Conservation (phyloP, 2,888 invertebrate genomes). For the Palloptera scutellata region DNA sequence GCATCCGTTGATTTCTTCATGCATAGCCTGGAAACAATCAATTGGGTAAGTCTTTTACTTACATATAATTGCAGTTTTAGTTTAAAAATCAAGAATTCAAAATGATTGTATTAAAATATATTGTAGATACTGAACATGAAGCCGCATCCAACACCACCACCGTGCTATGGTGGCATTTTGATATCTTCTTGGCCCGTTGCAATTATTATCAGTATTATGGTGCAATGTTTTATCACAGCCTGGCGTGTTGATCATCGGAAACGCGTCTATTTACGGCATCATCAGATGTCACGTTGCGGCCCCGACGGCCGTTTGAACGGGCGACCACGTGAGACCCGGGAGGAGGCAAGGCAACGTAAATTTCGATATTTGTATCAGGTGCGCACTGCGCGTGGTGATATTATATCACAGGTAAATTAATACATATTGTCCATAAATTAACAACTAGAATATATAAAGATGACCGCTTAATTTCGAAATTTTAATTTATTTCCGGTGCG, state of each 20-base stretch:
- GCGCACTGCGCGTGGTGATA: slow-evolving; percentile 87
- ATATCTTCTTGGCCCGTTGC: slow-evolving; percentile 63
- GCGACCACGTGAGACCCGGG: slow-evolving; percentile 77
- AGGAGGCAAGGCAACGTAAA: slow-evolving; percentile 82
- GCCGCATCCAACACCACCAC: slow-evolving; percentile 62
- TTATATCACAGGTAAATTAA: slow-evolving; percentile 79
- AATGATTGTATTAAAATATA: slow-evolving; percentile 5
- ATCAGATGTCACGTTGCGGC: slow-evolving; percentile 44
- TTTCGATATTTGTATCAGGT: slow-evolving; percentile 90
- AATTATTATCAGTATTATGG: slow-evolving; percentile 62
- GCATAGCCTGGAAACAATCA: slow-evolving; percentile 61
- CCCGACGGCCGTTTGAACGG: slow-evolving; percentile 56
- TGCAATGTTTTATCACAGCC: slow-evolving; percentile 64
- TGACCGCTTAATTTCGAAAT: not conserved
- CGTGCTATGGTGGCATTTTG: slow-evolving; percentile 63
- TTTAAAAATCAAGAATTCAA: too few species aligned
- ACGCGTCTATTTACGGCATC: slow-evolving; percentile 56
- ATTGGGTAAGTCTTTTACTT: slow-evolving; percentile 53
- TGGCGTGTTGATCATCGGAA: slow-evolving; percentile 64
- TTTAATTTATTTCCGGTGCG: slow-evolving; percentile 39
- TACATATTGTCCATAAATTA: not conserved
- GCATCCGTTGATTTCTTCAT: slow-evolving; percentile 63
- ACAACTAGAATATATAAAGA: too few species aligned
- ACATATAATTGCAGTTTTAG: not conserved
- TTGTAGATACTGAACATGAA: slow-evolving; percentile 60